Evolutionary conservation across 2,888 invertebrate genomes (phyloP).

Genomic region (Ceriagrion tenellum): DNA sequence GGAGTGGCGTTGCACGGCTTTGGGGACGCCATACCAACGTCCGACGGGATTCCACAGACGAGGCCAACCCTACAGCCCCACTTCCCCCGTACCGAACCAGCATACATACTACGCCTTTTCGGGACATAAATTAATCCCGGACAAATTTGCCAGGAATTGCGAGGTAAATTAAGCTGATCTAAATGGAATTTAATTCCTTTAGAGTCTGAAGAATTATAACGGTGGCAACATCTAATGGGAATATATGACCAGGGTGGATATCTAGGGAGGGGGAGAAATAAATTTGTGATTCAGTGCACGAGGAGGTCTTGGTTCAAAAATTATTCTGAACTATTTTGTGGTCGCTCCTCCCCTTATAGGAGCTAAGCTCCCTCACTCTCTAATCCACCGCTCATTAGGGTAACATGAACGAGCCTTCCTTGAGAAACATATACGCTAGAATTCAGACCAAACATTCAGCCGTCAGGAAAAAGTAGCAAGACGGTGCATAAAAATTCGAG

Average conservation of each 20-base stretch:
- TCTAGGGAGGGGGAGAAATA: not conserved
- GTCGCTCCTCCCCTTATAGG: too few relatives aligned
- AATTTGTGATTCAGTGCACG: not conserved
- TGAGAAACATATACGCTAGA: too few relatives aligned
- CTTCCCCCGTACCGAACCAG: not conserved
- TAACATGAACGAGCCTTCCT: too few relatives aligned
- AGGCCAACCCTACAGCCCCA: too few relatives aligned
- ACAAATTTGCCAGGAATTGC: not conserved
- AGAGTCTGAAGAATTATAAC: not conserved
- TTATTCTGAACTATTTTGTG: too few relatives aligned
- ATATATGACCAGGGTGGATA: not conserved
- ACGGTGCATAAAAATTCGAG: too few relatives aligned
- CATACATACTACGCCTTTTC: not conserved
- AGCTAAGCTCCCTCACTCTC: too few relatives aligned
- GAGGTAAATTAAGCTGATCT: constrained; percentile 43
- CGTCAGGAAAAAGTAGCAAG: too few relatives aligned
- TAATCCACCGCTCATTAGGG: too few relatives aligned
- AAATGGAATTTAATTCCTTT: constrained; percentile 41
- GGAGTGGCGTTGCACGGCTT: not conserved
- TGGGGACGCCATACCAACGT: not conserved
- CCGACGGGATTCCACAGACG: not conserved
- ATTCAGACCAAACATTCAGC: too few relatives aligned
- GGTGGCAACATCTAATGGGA: constrained; percentile 23
- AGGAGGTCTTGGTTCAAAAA: not conserved
- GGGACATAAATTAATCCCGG: constrained; percentile 4